Percentiles rank a stretch among this genome's conserved stretches.
phyloP scores from a whole-genome alignment of 2,888 invertebrate genomes.

The Conops quadrifasciatus region DNA sequence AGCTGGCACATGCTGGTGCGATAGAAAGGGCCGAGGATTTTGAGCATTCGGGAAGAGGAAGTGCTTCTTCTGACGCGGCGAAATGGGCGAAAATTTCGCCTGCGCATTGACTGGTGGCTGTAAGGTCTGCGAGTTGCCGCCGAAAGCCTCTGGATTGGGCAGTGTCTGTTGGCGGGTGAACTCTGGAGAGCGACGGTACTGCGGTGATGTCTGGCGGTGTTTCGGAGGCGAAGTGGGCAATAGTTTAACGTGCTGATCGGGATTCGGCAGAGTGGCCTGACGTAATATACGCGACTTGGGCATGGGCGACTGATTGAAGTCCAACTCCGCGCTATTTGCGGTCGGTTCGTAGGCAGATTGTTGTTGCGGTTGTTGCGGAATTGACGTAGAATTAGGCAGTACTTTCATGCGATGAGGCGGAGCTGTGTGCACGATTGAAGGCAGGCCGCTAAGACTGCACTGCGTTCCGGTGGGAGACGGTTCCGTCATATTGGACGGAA shows the following conservation, averaged over 20 bases:
- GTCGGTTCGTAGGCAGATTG: conserved; percentile 25
- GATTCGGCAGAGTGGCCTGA: conserved; percentile 63
- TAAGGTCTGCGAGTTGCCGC: conserved; percentile 56
- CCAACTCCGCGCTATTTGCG: conserved; percentile 25
- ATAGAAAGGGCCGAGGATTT: conserved; percentile 62
- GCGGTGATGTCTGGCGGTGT: conserved; percentile 61
- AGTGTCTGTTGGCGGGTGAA: conserved; percentile 62
- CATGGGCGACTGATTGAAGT: conserved; percentile 26
- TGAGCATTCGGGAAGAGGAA: conserved; percentile 62
- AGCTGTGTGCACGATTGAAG: conserved; percentile 27
- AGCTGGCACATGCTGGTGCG: conserved; percentile 63
- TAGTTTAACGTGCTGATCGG: conserved; percentile 62
- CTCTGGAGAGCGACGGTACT: conserved; percentile 63
- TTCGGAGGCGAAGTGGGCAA: conserved; percentile 64
- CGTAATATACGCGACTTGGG: conserved; percentile 55
- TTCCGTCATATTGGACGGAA: conserved; percentile 55
- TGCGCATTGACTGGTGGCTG: conserved; percentile 52
- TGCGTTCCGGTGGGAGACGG: conserved; percentile 42
- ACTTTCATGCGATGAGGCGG: conserved; percentile 54
- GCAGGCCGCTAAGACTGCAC: background rate
- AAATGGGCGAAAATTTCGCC: conserved; percentile 62
- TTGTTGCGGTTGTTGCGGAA: conserved; percentile 30
- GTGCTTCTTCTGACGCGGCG: conserved; percentile 62
- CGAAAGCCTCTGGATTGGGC: conserved; percentile 62
- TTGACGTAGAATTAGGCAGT: conserved; percentile 53